Conservation (phyloP, 1,140 invertebrate genomes). For the Bombus vancouverensis region DNA sequence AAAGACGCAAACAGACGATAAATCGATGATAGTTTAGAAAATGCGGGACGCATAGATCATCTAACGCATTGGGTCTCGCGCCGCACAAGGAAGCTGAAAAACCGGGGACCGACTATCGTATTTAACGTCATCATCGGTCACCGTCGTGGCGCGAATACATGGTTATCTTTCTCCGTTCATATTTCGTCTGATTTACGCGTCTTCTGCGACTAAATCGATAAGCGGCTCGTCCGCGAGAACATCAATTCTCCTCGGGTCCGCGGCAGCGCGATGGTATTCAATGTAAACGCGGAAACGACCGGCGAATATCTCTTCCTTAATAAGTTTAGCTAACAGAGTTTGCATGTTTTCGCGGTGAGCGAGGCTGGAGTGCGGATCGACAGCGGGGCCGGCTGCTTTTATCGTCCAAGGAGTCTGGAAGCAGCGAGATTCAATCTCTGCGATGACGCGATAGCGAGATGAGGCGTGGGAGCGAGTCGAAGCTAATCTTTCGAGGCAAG, state of each 20-base stretch:
- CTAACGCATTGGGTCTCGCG: neutral
- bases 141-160: neutral
- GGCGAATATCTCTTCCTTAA: conserved; percentile 54
- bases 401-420: conserved; percentile 55
- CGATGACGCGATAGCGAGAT: conserved; percentile 72
- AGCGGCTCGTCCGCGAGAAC: conserved; percentile 20
- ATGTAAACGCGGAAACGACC: conserved; percentile 55
- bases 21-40: conserved; percentile 4
- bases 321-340: conserved; percentile 50
- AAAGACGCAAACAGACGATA: no score
- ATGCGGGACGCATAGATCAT: conserved; percentile 23
- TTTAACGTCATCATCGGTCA: conserved; percentile 37
- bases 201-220: conserved; percentile 18
- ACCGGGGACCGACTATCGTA: neutral
- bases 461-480: conserved; percentile 74
- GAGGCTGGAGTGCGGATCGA: conserved; percentile 37
- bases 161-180: conserved; percentile 30
- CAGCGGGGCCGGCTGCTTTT: conserved; percentile 52
- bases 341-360: conserved; percentile 44
- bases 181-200: conserved; percentile 31
- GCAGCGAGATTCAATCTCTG: conserved; percentile 71
- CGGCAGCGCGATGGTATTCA: conserved; percentile 4
- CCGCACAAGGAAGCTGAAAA: neutral
- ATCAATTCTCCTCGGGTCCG: conserved; percentile 8
- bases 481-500: conserved; percentile 63